These are phyloP conservation scores for Smithornis capensis DNA, from an alignment of 2,113 vertebrate genomes.

Conservation along the genomic window DNA sequence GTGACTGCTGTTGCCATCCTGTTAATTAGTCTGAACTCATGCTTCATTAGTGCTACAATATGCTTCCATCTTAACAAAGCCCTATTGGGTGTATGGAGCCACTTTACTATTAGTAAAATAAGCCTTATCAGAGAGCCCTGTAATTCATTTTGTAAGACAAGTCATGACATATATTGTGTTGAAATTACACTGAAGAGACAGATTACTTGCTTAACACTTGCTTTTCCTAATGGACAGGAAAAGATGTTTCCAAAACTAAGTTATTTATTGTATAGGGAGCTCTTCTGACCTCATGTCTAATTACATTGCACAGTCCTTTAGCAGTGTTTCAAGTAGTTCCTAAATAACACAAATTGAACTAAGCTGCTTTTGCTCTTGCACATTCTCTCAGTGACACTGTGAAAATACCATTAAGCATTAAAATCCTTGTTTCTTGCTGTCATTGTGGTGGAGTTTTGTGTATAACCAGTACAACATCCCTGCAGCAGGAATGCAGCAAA, in stretches of 20 bases:
- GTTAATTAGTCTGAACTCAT: slow-evolving; percentile 65
- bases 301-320: neutral
- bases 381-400: neutral
- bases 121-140: slow-evolving; percentile 44
- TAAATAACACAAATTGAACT: neutral
- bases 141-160: slow-evolving; percentile 42
- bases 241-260: slow-evolving; percentile 6
- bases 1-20: slow-evolving; percentile 53
- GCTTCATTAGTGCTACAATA: slow-evolving; percentile 67
- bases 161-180: slow-evolving; percentile 25
- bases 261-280: neutral
- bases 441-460: accelerated
- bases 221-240: slow-evolving; percentile 23
- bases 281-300: slow-evolving; percentile 9
- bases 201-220: slow-evolving; percentile 25
- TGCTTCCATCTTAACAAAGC: slow-evolving; percentile 56
- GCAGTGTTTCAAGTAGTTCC: neutral
- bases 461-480: neutral
- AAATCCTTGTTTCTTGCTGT: neutral
- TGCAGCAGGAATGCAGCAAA: slow-evolving; percentile 49
- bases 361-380: neutral
- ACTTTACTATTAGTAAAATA: slow-evolving; percentile 49
- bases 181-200: slow-evolving; percentile 15
- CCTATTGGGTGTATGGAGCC: slow-evolving; percentile 20
- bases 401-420: neutral